Conservation (phyloP, 2,797 vertebrate genomes). For the Alca torda region DNA sequence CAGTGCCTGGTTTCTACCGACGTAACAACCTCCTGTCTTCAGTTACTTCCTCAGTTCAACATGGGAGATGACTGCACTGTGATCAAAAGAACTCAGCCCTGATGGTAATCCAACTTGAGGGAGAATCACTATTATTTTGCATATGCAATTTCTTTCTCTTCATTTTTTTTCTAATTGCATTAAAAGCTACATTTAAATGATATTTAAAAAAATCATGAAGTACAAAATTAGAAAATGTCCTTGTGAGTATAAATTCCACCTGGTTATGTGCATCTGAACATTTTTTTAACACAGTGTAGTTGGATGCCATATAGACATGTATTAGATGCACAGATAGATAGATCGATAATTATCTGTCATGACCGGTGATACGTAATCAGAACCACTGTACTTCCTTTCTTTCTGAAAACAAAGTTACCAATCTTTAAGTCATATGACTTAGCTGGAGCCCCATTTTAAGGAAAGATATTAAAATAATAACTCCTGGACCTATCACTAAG, state of each 20-base stretch:
- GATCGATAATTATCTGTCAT: neutral
- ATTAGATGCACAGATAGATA: no score
- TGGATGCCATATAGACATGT: neutral
- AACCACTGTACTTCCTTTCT: neutral
- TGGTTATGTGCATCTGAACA: neutral
- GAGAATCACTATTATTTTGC: neutral
- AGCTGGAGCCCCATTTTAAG: neutral
- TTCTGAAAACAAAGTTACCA: neutral
- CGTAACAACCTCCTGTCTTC: neutral
- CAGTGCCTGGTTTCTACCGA: neutral
- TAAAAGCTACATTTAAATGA: neutral
- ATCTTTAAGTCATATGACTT: neutral
- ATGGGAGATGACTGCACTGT: accelerated
- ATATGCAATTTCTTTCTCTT: neutral
- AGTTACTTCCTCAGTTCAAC: neutral
- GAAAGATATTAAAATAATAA: neutral
- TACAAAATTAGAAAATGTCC: neutral
- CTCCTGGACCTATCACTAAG: neutral
- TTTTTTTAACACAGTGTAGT: neutral
- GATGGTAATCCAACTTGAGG: no score
- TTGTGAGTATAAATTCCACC: neutral
- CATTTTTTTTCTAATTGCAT: neutral
- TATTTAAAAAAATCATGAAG: neutral
- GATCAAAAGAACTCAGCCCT: neutral
- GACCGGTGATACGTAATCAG: neutral